Evolutionary conservation across 1,140 invertebrate species (phyloP).

Genomic region (Caenorhabditis briggsae): DNA sequence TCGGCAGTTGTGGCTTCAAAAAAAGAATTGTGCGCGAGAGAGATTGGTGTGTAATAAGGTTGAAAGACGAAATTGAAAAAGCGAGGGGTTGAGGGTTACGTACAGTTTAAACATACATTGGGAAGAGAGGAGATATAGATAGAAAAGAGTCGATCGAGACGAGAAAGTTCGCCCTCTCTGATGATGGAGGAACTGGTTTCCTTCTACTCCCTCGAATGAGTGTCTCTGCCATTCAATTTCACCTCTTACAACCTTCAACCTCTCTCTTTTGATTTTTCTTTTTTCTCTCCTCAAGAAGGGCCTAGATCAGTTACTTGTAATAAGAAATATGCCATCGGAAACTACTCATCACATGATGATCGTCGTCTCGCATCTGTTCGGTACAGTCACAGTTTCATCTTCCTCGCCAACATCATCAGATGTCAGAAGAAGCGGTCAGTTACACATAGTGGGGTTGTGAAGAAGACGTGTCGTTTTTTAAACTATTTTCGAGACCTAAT

Average conservation of each 20-base stretch:
- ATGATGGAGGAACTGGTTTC: conserved; percentile 26
- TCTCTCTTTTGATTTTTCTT: conserved; percentile 6
- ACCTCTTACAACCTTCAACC: conserved; percentile 48
- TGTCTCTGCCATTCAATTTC: conserved; percentile 45
- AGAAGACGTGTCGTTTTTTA: conserved; percentile 17
- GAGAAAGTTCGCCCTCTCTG: conserved; percentile 10
- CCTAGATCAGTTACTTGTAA: conserved; percentile 39
- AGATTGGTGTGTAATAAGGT: conserved; percentile 8
- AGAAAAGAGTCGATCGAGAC: conserved; percentile 39
- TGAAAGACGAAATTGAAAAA: not conserved
- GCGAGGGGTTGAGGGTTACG: not conserved
- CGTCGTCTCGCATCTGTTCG: conserved; percentile 47
- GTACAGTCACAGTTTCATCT: conserved; percentile 52
- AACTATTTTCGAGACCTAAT: conserved; percentile 47
- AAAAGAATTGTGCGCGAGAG: not conserved
- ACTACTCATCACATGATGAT: conserved; percentile 52
- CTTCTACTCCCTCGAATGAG: not conserved
- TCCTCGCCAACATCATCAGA: conserved; percentile 6
- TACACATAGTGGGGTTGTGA: not conserved
- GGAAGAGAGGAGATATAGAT: conserved; percentile 36
- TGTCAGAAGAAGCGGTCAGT: conserved; percentile 40
- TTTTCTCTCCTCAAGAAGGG: conserved; percentile 9
- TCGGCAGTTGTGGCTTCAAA: not conserved
- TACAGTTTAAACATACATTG: conserved; percentile 53
- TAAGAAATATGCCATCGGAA: not conserved